A percentile compares a stretch with the other conserved stretches of the same genome.
phyloP scores from a whole-genome alignment of 37 sponge, comb jelly and placozoan genomes.

The Eunapius fragilis region DNA sequence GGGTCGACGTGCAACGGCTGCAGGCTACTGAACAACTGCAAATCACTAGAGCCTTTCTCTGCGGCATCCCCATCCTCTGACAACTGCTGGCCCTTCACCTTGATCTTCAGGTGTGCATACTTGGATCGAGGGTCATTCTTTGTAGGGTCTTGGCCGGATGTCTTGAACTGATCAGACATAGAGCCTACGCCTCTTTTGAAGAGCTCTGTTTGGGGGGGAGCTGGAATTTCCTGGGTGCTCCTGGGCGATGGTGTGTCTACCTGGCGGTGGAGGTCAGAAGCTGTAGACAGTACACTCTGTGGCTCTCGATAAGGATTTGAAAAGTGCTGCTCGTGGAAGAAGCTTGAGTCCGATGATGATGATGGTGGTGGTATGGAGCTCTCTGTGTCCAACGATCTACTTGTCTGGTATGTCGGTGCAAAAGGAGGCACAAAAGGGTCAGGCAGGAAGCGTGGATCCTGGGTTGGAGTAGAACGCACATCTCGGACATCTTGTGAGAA shows the following conservation, averaged over 20 bases:
- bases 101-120: slow-evolving; percentile 64
- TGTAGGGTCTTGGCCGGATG: background rate
- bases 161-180: background rate
- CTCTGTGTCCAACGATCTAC: background rate
- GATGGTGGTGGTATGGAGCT: background rate
- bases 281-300: background rate
- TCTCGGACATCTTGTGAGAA: background rate
- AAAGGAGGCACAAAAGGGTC: background rate
- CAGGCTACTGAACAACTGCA: background rate
- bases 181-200: background rate
- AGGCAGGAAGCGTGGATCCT: background rate
- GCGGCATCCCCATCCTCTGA: background rate
- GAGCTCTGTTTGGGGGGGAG: background rate
- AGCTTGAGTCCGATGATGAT: background rate
- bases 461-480: background rate
- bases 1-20: background rate
- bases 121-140: slow-evolving; percentile 48
- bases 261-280: background rate
- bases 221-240: slow-evolving; percentile 1
- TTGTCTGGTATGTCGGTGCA: background rate
- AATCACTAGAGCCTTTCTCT: background rate
- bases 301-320: background rate
- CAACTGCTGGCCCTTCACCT: slow-evolving; percentile 13
- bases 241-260: background rate
- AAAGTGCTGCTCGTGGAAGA: background rate